A percentile compares a stretch with the other conserved stretches of the same genome.
Conservation (phyloP, 2,797 vertebrate species). For the Meriones psammophilus region DNA sequence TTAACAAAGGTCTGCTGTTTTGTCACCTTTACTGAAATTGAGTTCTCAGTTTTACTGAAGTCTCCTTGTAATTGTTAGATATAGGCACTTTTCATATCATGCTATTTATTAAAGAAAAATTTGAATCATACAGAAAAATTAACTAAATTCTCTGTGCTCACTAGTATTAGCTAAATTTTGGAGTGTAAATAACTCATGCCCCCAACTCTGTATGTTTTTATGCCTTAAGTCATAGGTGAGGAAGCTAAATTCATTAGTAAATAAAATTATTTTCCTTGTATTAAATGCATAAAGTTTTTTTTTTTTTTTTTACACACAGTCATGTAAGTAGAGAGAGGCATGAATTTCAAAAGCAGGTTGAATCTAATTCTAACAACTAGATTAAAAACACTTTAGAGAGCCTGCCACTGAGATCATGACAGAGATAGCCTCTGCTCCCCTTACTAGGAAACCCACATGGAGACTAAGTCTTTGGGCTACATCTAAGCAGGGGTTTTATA, state of each 20-base stretch:
- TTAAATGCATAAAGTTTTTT: not conserved
- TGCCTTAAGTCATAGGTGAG: not conserved
- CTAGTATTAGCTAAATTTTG: not conserved
- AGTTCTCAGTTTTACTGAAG: not conserved
- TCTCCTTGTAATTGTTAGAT: not conserved
- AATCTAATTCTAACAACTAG: not conserved
- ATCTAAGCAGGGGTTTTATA: no score
- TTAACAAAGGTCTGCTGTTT: not conserved
- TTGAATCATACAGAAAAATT: not conserved
- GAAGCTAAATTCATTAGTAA: not conserved
- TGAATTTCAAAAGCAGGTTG: conserved; percentile 5
- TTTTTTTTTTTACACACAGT: not conserved
- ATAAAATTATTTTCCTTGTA: not conserved
- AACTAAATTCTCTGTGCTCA: not conserved
- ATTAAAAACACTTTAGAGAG: no score
- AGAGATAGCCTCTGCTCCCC: no score
- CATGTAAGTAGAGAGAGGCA: not conserved
- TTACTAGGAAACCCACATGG: no score
- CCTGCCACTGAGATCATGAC: no score
- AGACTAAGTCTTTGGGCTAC: no score
- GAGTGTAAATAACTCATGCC: not conserved
- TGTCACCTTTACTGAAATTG: not conserved
- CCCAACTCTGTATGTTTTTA: not conserved
- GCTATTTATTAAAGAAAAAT: not conserved
- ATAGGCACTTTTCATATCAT: not conserved